phyloP scores from a whole-genome alignment of 2,888 invertebrate genomes.

The Limenitis camilla region DNA sequence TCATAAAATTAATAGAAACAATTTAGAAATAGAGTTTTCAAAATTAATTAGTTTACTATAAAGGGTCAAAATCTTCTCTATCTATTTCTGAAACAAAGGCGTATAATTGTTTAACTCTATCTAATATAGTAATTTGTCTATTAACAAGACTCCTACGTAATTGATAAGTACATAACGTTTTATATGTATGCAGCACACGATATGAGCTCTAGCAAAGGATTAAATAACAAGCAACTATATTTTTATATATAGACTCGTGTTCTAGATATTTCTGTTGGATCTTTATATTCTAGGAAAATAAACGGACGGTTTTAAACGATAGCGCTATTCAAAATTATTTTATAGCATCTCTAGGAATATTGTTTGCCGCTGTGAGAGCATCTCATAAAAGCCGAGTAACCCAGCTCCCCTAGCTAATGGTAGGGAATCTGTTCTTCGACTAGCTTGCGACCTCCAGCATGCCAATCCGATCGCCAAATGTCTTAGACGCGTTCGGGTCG shows the following conservation, averaged over 20 bases:
- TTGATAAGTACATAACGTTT: slow-evolving; percentile 12
- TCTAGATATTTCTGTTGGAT: slow-evolving; percentile 9
- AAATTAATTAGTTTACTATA: too few relatives aligned
- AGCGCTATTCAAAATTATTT: background rate
- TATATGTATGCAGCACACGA: slow-evolving; percentile 4
- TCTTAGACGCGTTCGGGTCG: too few relatives aligned
- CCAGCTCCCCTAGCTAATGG: too few relatives aligned
- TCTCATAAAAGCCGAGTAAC: too few relatives aligned
- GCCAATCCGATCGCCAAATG: too few relatives aligned
- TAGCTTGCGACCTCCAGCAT: too few relatives aligned
- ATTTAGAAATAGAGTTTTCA: too few relatives aligned
- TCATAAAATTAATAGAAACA: too few relatives aligned
- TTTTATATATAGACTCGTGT: slow-evolving; percentile 1
- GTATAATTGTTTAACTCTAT: background rate
- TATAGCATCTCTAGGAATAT: background rate
- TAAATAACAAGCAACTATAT: slow-evolving; percentile 8
- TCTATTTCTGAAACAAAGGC: background rate
- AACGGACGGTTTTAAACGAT: background rate
- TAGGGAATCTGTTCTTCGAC: too few relatives aligned
- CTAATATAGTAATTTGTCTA: background rate
- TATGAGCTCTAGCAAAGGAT: slow-evolving; percentile 11
- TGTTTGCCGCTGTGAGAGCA: too few relatives aligned
- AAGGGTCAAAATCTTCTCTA: too few relatives aligned
- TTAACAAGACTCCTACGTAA: slow-evolving; percentile 11
- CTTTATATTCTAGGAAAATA: background rate